Percentiles rank a stretch among this genome's conserved stretches.
These are phyloP conservation scores for Conchocele bisecta DNA, from an alignment of 2,888 invertebrate species.

Conservation along the genomic window DNA sequence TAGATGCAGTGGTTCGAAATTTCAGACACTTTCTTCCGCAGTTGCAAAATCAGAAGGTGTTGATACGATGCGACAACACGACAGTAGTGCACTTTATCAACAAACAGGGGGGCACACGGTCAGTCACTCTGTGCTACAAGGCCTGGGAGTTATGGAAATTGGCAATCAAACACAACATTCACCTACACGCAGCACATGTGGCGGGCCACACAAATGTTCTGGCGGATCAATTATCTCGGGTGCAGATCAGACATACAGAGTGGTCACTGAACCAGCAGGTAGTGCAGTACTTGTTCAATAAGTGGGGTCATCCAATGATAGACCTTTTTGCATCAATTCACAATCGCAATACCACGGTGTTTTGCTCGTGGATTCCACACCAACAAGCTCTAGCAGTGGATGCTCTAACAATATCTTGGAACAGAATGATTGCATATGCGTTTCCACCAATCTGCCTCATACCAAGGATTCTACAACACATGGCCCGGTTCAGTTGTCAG, in stretches of 20 bases:
- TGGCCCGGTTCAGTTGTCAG: slow-evolving; percentile 15
- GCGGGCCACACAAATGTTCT: slow-evolving; percentile 4
- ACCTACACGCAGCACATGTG: slow-evolving; percentile 2
- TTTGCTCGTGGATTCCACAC: slow-evolving; percentile 30
- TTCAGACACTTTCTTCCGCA: neutral
- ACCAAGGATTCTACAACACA: slow-evolving; percentile 31
- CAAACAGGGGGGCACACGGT: slow-evolving; percentile 30
- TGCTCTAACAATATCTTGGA: slow-evolving; percentile 42
- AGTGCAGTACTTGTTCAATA: slow-evolving; percentile 4
- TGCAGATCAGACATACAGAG: slow-evolving; percentile 10
- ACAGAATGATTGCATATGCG: slow-evolving; percentile 43
- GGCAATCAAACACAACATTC: neutral
- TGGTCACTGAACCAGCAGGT: slow-evolving; percentile 22
- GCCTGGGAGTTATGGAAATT: slow-evolving; percentile 2
- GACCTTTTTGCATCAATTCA: slow-evolving; percentile 33
- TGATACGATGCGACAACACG: slow-evolving; percentile 13
- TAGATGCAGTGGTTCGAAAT: neutral
- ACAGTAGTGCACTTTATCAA: slow-evolving; percentile 30
- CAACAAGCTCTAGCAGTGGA: slow-evolving; percentile 33
- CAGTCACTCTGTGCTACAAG: slow-evolving; percentile 4
- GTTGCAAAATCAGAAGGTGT: neutral
- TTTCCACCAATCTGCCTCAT: slow-evolving; percentile 42
- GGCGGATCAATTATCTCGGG: neutral
- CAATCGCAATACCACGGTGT: slow-evolving; percentile 27
- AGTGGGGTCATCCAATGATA: slow-evolving; percentile 6